Evolutionary conservation across 2,113 vertebrate species (phyloP), one percentile per base, ranked within the genome.

Genomic region (Microtus richardsoni): DNA sequence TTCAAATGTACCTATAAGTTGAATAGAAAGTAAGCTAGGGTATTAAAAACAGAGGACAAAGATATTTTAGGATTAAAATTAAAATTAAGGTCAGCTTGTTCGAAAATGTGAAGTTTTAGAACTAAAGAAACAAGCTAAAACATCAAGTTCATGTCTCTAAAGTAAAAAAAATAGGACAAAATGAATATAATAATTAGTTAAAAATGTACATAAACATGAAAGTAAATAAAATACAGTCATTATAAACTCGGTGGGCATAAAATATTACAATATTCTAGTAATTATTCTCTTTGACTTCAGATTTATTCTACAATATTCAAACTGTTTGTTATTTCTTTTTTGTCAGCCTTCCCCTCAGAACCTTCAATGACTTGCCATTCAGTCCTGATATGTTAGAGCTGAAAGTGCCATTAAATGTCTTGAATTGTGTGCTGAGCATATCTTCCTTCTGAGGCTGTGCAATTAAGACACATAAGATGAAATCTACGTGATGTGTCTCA

Each of bases 21-120:
- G 89, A 90, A 80, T 94, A 30, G 44, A 93, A 97, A 95, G 49
- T 97, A 96, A 54, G 47, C 68, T 93, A 95, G 62, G n/a, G 30
- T 62, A 89, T 94, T 96, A 62, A 93, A 78, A 91, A 89, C 74
- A 17, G 41, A 95, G 79, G 94, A 74, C 54, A 91, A 60, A 96
- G 74, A 17, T 94, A 88, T 75, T 89, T 91, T 49, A 87, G 5
- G 52, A 87, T 83, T 91, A 89, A 91, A 96, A 87, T 83, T 93
- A 89, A 94, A 96, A 96, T 87, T 84, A 94, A 95, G 79, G 33
- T 75, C 70, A 94, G 79, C 26, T 75, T 93, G 28, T 93, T 94
- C 90, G 93, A 93, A 96, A 92, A 82, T 78, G 49, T 14, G 54
- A 91, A 91, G 7, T 60, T 74, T 7, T 91, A 13, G 75, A 91